Conservation (phyloP, 2,797 vertebrate species). For the Melopsittacus undulatus region DNA sequence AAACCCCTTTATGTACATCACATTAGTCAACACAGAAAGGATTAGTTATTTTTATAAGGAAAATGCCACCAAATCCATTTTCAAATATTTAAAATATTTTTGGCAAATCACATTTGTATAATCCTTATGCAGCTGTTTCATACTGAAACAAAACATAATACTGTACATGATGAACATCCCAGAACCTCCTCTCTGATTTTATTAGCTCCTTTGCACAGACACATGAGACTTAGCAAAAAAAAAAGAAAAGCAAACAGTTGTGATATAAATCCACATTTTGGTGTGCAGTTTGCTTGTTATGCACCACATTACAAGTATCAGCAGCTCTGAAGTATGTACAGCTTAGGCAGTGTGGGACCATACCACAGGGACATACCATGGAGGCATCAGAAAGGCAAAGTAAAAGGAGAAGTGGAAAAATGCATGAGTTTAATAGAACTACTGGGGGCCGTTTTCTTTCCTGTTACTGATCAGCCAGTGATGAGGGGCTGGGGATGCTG, state of each 20-base stretch:
- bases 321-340: background rate
- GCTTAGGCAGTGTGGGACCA: background rate
- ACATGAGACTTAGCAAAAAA: background rate
- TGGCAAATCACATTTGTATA: conserved; percentile 51
- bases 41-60: conserved; percentile 59
- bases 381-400: background rate
- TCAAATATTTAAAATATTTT: conserved; percentile 65
- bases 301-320: background rate
- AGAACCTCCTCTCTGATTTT: conserved; percentile 33
- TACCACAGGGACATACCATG: no score
- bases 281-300: background rate
- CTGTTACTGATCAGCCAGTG: rapidly evolving
- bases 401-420: background rate
- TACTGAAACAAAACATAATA: background rate
- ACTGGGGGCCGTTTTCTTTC: background rate
- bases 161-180: background rate
- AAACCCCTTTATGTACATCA: conserved; percentile 12
- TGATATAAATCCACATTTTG: background rate
- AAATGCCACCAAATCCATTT: conserved; percentile 59
- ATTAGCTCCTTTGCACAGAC: background rate
- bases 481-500: background rate
- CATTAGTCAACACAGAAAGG: conserved; percentile 53
- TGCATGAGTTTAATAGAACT: background rate
- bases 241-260: background rate
- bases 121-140: conserved; percentile 43